These are phyloP conservation scores for Otocyon megalotis DNA, from an alignment of 2,113 vertebrate genomes.

Conservation along the genomic window DNA sequence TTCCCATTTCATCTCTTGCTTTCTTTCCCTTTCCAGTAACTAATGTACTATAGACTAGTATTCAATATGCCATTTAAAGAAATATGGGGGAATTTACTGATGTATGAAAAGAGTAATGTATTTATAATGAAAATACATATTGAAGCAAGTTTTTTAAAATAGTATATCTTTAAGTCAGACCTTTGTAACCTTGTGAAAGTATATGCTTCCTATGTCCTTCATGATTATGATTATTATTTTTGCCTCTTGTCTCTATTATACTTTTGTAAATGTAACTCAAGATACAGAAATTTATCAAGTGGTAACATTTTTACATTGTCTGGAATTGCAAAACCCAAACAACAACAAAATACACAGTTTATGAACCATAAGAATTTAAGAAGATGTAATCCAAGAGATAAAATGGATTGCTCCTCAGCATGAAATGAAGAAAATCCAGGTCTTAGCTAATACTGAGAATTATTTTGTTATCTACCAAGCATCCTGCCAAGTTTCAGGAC, in stretches of 20 bases:
- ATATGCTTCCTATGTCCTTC: background rate
- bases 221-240: background rate
- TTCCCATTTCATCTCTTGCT: background rate
- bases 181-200: background rate
- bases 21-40: background rate
- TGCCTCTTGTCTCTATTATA: background rate
- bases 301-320: background rate
- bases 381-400: background rate
- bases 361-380: background rate
- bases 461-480: background rate
- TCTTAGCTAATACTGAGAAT: fast-evolving
- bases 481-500: background rate
- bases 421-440: background rate
- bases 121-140: background rate
- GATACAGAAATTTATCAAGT: background rate
- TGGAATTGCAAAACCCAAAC: background rate
- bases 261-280: background rate
- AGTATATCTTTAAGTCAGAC: background rate
- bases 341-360: background rate
- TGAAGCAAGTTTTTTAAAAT: background rate
- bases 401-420: background rate
- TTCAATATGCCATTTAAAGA: background rate
- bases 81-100: background rate
- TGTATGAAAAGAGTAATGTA: background rate
- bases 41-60: background rate